phyloP scores from a whole-genome alignment of 2,113 vertebrate genomes.

The Neodon shergylaensis region DNA sequence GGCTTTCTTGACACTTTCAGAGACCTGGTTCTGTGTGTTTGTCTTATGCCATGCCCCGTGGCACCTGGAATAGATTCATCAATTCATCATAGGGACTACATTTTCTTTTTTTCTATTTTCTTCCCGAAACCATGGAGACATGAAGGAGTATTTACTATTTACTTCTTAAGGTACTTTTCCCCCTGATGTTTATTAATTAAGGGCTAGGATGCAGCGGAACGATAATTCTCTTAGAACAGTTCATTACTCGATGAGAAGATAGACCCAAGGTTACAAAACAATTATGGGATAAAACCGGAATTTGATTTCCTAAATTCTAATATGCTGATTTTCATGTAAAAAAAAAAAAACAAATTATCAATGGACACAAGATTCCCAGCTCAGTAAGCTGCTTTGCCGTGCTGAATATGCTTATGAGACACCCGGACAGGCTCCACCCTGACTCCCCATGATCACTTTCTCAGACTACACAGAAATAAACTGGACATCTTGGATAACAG shows the following conservation, averaged over 20 bases:
- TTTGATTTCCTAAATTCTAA: slow-evolving; percentile 20
- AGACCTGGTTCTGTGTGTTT: slow-evolving; percentile 43
- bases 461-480: neutral
- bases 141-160: neutral
- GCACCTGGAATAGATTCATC: slow-evolving; percentile 58
- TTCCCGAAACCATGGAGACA: neutral
- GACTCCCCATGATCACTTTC: neutral
- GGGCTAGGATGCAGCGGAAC: neutral
- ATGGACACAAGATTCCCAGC: neutral
- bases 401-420: neutral
- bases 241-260: neutral
- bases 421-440: neutral
- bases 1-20: slow-evolving; percentile 81
- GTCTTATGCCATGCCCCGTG: slow-evolving; percentile 36
- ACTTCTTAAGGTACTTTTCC: neutral
- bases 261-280: neutral
- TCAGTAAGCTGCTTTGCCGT: neutral
- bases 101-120: neutral
- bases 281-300: slow-evolving; percentile 8
- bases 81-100: slow-evolving; percentile 65
- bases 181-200: neutral
- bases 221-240: neutral
- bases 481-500: neutral
- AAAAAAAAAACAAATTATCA: neutral
- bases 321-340: neutral